phyloP scores from a whole-genome alignment of 2,797 vertebrate species.

The Poeciliopsis turneri region DNA sequence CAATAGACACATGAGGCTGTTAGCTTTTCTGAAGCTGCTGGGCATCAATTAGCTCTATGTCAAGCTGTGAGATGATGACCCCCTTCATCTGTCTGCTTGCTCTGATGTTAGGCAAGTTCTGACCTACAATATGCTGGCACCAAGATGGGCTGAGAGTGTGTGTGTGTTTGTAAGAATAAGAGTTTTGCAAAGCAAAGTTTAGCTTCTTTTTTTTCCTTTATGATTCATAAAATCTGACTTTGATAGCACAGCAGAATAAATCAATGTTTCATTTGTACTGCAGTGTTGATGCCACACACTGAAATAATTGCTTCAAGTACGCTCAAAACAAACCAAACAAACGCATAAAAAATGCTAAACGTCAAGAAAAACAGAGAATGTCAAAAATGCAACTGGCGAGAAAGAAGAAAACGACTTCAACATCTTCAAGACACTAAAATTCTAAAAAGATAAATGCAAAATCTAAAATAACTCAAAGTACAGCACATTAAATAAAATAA shows the following conservation, averaged over 20 bases:
- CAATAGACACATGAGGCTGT: conserved; percentile 49
- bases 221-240: not conserved
- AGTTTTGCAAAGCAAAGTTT: conserved; percentile 3
- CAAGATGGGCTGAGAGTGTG: conserved; percentile 15
- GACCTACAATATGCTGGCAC: conserved; percentile 62
- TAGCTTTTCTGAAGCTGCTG: conserved; percentile 46
- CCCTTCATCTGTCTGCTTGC: conserved; percentile 54
- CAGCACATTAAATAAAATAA: not conserved
- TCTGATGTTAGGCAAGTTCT: conserved; percentile 46
- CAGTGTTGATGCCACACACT: not conserved
- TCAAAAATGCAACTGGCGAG: too few species aligned
- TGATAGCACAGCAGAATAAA: not conserved
- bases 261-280: not conserved
- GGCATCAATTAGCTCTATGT: conserved; percentile 58
- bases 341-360: not conserved
- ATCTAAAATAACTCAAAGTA: not conserved
- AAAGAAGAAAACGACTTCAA: not conserved
- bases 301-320: not conserved
- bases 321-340: not conserved
- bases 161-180: conserved; percentile 10
- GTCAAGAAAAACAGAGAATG: not conserved
- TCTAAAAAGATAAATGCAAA: not conserved
- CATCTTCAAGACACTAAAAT: not conserved
- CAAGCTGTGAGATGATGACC: conserved; percentile 69
- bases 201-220: conserved; percentile 2